Conservation (phyloP, 2,888 invertebrate species). For the Caradrina kadenii region DNA sequence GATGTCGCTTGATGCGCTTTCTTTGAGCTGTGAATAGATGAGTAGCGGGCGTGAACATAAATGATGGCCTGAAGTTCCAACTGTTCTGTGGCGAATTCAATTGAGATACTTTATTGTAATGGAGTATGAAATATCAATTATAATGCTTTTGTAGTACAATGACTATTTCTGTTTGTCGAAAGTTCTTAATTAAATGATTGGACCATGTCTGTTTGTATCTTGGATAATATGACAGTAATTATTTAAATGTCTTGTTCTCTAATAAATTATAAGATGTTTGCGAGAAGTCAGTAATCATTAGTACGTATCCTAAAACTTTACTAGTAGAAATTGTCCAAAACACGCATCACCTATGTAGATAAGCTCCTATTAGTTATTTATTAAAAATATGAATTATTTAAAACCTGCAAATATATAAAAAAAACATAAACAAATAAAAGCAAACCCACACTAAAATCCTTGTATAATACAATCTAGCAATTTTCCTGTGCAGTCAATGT, state of each 20-base stretch:
- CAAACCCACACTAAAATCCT: slow-evolving; percentile 28
- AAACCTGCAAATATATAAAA: too few relatives aligned
- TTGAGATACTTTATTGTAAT: slow-evolving; percentile 15
- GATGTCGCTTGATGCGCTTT: slow-evolving; percentile 90
- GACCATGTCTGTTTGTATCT: neutral
- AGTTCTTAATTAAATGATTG: neutral
- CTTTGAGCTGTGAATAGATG: slow-evolving; percentile 74
- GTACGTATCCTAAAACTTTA: neutral
- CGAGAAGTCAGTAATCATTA: neutral
- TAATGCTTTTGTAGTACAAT: neutral
- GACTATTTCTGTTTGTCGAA: neutral
- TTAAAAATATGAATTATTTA: too few relatives aligned
- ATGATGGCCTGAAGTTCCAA: slow-evolving; percentile 53
- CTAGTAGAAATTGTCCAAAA: neutral
- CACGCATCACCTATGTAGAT: too few relatives aligned
- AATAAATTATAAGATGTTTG: too few relatives aligned
- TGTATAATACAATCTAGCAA: slow-evolving; percentile 59
- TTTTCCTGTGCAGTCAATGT: slow-evolving; percentile 67
- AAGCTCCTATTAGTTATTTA: neutral
- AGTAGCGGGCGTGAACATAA: slow-evolving; percentile 64
- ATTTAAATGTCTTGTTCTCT: neutral
- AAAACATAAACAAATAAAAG: slow-evolving; percentile 25
- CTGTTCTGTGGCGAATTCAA: slow-evolving; percentile 41
- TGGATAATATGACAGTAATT: neutral
- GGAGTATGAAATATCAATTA: neutral